These are phyloP conservation scores for Lordiphosa andalusiaca DNA, from an alignment of 2,888 invertebrate species.

Conservation along the genomic window DNA sequence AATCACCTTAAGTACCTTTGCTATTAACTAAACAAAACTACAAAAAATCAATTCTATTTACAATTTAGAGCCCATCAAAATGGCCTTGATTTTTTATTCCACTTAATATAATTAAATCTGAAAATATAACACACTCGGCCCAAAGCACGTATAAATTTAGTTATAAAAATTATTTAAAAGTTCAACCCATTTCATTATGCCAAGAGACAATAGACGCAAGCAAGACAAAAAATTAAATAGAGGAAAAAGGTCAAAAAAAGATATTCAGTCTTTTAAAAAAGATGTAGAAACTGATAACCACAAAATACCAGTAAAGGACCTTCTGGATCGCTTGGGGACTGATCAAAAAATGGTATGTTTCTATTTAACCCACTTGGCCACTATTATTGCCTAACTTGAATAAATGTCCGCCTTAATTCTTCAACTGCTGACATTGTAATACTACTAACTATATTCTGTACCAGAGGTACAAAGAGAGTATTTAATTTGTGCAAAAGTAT, in stretches of 20 bases:
- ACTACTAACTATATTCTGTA: too few relatives aligned
- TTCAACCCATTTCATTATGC: constrained; percentile 1
- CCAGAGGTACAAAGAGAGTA: too few relatives aligned
- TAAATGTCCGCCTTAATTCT: too few relatives aligned
- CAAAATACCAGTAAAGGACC: constrained; percentile 14
- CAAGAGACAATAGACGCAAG: neutral
- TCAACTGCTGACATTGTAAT: too few relatives aligned
- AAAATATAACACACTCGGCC: neutral
- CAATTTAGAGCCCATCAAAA: too few relatives aligned
- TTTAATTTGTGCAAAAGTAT: too few relatives aligned
- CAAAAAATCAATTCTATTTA: too few relatives aligned
- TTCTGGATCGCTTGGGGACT: constrained; percentile 14
- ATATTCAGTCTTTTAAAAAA: constrained; percentile 15
- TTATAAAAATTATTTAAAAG: constrained; percentile 1
- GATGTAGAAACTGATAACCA: constrained; percentile 24
- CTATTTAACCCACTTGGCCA: too few relatives aligned
- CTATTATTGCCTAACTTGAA: too few relatives aligned
- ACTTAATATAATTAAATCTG: neutral
- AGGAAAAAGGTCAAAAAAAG: constrained; percentile 5
- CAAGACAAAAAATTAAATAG: neutral
- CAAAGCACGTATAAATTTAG: neutral
- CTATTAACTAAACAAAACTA: too few relatives aligned
- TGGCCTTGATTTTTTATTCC: neutral
- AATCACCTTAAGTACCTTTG: too few relatives aligned
- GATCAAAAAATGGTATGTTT: constrained; percentile 1